Conservation (phyloP, 2,797 vertebrate species). For the Nasua narica region DNA sequence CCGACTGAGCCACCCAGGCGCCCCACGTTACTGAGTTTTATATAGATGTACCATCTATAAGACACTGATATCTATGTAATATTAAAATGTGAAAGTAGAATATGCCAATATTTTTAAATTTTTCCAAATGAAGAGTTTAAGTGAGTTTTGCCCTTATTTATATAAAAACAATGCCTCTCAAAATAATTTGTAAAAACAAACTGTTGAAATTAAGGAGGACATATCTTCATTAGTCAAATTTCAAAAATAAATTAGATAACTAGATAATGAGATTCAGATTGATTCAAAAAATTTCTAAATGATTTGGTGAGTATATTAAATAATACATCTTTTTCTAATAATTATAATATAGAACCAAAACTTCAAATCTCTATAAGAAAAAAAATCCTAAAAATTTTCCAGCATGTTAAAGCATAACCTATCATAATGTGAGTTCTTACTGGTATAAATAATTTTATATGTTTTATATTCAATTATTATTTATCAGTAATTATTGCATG, state of each 20-base stretch:
- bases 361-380: not conserved
- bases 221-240: not conserved
- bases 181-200: not conserved
- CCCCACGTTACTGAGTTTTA: not conserved
- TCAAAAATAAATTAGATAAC: not conserved
- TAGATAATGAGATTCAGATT: not conserved
- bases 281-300: not conserved
- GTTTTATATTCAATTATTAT: not conserved
- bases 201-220: not conserved
- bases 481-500: not conserved
- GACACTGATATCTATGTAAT: not conserved
- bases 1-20: not conserved
- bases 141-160: not conserved
- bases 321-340: not conserved
- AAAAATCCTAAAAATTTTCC: not conserved
- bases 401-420: not conserved
- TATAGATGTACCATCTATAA: not conserved
- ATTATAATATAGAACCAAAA: not conserved
- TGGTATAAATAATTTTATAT: not conserved
- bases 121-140: not conserved
- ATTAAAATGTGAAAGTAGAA: not conserved
- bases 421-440: not conserved
- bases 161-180: not conserved
- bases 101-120: not conserved
- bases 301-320: not conserved